These are phyloP conservation scores for Panagrolaimus sp. DNA, from an alignment of 1,140 invertebrate genomes.

Conservation along the genomic window DNA sequence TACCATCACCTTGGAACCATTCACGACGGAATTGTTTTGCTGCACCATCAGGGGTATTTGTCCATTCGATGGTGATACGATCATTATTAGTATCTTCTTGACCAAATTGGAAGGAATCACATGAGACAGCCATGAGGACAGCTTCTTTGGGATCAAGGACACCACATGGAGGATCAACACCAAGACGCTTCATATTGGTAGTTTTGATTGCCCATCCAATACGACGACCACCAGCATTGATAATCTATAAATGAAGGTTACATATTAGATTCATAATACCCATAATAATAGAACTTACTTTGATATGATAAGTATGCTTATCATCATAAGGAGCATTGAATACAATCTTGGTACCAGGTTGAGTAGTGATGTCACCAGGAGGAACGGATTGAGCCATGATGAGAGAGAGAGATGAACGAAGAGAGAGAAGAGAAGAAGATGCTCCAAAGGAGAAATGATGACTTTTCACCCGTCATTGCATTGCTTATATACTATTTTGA, in stretches of 20 bases:
- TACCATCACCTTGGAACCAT: constrained; percentile 45
- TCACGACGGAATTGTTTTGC: constrained; percentile 40
- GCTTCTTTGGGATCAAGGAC: constrained; percentile 43
- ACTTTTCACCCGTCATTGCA: too few species aligned
- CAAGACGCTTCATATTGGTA: constrained; percentile 31
- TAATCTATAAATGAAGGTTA: constrained; percentile 20
- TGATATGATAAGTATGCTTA: too few species aligned
- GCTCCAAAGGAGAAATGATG: too few species aligned
- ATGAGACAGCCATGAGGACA: constrained; percentile 37
- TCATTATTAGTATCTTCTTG: constrained; percentile 45
- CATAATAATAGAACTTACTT: too few species aligned
- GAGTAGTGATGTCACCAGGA: too few species aligned
- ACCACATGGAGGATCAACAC: constrained; percentile 32
- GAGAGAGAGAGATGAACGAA: too few species aligned
- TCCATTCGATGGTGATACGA: constrained; percentile 46
- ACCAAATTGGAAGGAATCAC: constrained; percentile 15
- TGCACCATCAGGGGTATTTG: constrained; percentile 40
- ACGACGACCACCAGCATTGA: constrained; percentile 36
- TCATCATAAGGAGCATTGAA: too few species aligned
- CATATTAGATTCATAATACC: too few species aligned
- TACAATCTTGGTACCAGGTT: too few species aligned
- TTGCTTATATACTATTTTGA: too few species aligned
- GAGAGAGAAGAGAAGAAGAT: too few species aligned
- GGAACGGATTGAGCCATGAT: too few species aligned
- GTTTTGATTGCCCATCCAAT: constrained; percentile 46